phyloP scores from a whole-genome alignment of 2,888 invertebrate genomes.

The Encarsia formosa region DNA sequence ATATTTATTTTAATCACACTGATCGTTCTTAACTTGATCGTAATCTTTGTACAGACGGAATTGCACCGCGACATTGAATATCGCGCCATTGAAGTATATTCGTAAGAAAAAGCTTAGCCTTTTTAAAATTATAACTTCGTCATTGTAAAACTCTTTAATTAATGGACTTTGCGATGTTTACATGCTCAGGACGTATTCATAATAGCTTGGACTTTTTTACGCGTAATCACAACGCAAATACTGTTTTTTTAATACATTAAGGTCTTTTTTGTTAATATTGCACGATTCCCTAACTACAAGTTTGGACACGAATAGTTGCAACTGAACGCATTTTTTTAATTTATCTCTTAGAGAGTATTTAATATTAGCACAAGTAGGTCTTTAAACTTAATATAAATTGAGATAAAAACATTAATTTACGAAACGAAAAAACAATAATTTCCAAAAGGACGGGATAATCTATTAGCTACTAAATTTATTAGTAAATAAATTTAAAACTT shows the following conservation, averaged over 20 bases:
- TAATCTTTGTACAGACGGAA: conserved; percentile 18
- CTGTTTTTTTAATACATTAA: conserved; percentile 2
- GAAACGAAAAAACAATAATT: neutral
- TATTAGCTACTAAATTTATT: no score
- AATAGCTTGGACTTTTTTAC: no score
- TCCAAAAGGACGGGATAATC: conserved; percentile 13
- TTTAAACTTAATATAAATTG: no score
- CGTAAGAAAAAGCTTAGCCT: neutral
- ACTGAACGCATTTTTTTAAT: neutral
- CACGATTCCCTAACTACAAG: conserved; percentile 24
- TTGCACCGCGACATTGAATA: neutral
- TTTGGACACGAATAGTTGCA: conserved; percentile 7
- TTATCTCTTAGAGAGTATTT: neutral
- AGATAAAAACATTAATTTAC: neutral
- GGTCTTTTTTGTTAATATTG: conserved; percentile 16
- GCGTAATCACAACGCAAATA: no score
- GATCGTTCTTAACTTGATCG: neutral
- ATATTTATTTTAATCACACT: neutral
- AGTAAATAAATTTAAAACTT: neutral
- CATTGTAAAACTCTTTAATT: neutral
- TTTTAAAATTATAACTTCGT: neutral
- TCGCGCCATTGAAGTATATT: conserved; percentile 1
- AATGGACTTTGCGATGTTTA: conserved; percentile 2
- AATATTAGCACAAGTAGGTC: neutral
- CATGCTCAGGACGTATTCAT: no score